Evolutionary conservation across 64 coral and sea anemone species (phyloP).

Genomic region (Hydrozoanthus tunicans): DNA sequence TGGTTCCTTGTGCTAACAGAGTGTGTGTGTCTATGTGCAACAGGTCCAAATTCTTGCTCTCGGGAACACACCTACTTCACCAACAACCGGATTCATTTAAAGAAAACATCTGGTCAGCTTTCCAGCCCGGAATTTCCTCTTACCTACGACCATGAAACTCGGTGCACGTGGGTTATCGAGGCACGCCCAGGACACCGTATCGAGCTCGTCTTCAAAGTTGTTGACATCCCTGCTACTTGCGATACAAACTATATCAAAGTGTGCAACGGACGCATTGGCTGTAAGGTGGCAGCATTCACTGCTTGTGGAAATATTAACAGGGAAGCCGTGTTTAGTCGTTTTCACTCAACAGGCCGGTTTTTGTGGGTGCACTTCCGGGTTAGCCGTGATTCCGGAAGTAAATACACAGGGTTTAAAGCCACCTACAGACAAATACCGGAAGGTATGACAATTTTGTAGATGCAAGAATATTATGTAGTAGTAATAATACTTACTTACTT

Average conservation of each 20-base stretch:
- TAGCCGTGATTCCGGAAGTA: not conserved
- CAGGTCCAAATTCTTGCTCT: constrained; percentile 36
- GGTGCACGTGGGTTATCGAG: constrained; percentile 23
- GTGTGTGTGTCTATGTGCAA: not conserved
- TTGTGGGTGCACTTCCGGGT: constrained; percentile 26
- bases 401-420: constrained; percentile 44
- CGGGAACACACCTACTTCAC: not conserved
- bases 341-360: constrained; percentile 36
- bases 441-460: not conserved
- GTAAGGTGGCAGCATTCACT: not conserved
- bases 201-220: constrained; percentile 3
- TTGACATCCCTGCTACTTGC: constrained; percentile 16
- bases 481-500: no score
- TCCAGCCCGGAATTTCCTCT: constrained; percentile 52
- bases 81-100: constrained; percentile 32
- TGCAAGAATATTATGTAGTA: no score
- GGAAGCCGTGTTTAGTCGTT: not conserved
- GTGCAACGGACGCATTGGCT: constrained; percentile 8
- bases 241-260: constrained; percentile 3
- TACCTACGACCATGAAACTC: not conserved
- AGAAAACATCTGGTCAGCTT: not conserved
- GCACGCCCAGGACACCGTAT: not conserved
- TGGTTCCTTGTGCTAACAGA: not conserved
- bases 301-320: constrained; percentile 14
- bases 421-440: constrained; percentile 2